Base-by-base conservation (phyloP, 2,797 vertebrate species). In the Ptychadena robeensis region DNA sequence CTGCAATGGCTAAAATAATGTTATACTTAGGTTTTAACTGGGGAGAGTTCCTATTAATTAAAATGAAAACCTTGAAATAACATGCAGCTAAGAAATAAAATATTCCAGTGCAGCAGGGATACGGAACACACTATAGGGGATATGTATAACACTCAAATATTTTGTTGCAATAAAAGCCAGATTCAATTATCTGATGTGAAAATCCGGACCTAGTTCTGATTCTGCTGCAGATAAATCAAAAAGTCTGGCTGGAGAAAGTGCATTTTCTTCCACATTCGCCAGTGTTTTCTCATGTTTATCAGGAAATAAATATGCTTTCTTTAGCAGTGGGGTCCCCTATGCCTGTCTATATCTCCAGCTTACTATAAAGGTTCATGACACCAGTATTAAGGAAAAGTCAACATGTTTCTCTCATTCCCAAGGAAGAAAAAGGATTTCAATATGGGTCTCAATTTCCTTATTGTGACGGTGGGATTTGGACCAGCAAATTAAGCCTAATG, bases 401-500 rank as follows among this genome's bases (percentile, higher is more conserved):
- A 82, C 74, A 82, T 72, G 57, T 78, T 64, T 76, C 37, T 34
- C 64, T 63, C 9, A 28, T 74, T 72, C 64, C 34, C 44, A 73
- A 84, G 71, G 64, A 80, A 84, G 71, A 75, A 67, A 68, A 67
- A 10, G 28, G 27, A 61, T 68, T 80, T 80, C 53, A 63, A 61
- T 25, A 74, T 25, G 35, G 82, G 28, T 80, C 48, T 84, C 77
- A 75, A 37, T 80, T 84, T 69, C 73, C 64, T 63, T 66, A 30
- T 69, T 74, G 69, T 63, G 71, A 48, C 48, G 74, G 27, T 57
- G n/a, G 28, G 82, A 79, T 61, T 68, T 34, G 67, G 77, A 84
- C 82, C 65, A 74, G 70, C 69, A 80, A 84, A 85, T 85, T 75
- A 80, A 72, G 30, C 53, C 48, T 80, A 80, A 75, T 76, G 63